Percentiles rank a stretch among this genome's conserved stretches.
phyloP scores from a whole-genome alignment of 2,113 vertebrate species.

The Cyanoliseus patagonus region DNA sequence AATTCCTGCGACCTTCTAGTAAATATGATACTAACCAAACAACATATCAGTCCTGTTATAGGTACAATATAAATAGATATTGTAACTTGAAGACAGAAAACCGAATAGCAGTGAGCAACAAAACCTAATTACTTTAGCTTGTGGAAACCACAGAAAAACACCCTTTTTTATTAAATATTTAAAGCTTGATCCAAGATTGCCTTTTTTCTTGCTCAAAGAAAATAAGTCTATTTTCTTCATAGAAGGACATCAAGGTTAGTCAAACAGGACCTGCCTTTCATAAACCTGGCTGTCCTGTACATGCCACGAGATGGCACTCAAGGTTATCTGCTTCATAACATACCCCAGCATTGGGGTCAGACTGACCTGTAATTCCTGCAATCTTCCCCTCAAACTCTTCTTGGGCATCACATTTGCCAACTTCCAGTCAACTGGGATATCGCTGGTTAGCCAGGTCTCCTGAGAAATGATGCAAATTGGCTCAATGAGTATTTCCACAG shows the following conservation, averaged over 20 bases:
- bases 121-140: background rate
- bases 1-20: background rate
- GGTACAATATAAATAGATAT: rapidly evolving
- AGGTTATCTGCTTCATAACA: too few species aligned
- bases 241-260: background rate
- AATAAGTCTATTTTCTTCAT: background rate
- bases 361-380: background rate
- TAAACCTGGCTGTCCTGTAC: background rate
- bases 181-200: background rate
- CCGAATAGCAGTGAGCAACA: background rate
- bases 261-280: background rate
- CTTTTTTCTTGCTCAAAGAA: background rate
- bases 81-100: background rate
- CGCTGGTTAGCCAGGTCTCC: background rate
- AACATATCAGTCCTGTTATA: rapidly evolving
- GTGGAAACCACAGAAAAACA: background rate
- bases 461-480: background rate
- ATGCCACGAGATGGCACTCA: background rate
- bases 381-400: background rate
- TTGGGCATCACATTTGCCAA: background rate
- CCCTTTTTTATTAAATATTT: background rate
- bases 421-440: background rate
- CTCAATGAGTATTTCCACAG: background rate
- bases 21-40: background rate
- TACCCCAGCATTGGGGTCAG: background rate